Conservation (phyloP, 2,888 invertebrate genomes). For the Deroplatys truncata region DNA sequence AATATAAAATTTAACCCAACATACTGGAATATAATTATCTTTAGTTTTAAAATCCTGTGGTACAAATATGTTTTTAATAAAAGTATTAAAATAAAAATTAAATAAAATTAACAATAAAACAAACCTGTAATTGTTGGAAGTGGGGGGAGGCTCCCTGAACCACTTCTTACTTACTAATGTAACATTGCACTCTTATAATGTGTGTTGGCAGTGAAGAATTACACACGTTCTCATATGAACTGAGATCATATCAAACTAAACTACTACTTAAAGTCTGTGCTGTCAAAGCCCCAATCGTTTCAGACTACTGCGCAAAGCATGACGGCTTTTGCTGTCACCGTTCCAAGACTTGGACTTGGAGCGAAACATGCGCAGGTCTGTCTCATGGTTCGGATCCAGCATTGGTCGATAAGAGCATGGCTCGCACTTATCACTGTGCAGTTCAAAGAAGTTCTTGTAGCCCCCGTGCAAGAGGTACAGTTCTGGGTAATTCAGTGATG, state of each 20-base stretch:
- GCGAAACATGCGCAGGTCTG: conserved; percentile 68
- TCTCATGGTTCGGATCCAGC: conserved; percentile 74
- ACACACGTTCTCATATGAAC: not conserved
- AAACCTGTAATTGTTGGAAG: not conserved
- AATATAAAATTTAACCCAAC: not conserved
- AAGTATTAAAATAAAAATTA: not conserved
- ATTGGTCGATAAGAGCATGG: conserved; percentile 78
- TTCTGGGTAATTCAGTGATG: conserved; percentile 84
- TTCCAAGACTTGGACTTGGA: conserved; percentile 73
- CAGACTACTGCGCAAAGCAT: conserved; percentile 24
- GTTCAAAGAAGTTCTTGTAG: conserved; percentile 77
- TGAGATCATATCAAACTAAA: not conserved
- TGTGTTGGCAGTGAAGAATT: not conserved
- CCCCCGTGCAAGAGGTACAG: conserved; percentile 90
- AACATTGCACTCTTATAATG: not conserved
- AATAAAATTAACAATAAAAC: not conserved
- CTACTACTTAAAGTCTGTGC: not conserved
- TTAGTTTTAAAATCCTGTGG: not conserved
- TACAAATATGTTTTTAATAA: not conserved
- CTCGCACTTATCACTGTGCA: conserved; percentile 62
- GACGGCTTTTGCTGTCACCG: conserved; percentile 43
- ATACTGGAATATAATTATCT: not conserved
- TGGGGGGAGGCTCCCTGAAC: too few relatives aligned
- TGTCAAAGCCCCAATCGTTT: conserved; percentile 29
- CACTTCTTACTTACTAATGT: not conserved